These are phyloP conservation scores for Entosphenus tridentatus DNA, from an alignment of 2,113 vertebrate genomes.

Conservation along the genomic window DNA sequence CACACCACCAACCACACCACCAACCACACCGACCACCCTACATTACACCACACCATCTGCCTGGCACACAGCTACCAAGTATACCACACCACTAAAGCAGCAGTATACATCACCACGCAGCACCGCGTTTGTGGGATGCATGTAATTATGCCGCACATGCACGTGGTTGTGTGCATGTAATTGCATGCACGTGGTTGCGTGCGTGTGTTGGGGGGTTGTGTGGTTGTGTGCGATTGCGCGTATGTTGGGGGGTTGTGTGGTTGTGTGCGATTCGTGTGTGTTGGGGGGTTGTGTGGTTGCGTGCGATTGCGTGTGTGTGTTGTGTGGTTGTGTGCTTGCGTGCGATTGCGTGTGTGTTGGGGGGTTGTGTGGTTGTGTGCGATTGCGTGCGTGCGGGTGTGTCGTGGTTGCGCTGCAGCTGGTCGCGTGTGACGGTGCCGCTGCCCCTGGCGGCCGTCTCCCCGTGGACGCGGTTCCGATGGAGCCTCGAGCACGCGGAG, in stretches of 20 bases:
- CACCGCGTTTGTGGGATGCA: no score
- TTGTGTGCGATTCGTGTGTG: background rate
- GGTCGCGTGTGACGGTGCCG: constrained; percentile 77
- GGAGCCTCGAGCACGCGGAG: constrained; percentile 59
- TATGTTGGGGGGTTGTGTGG: background rate
- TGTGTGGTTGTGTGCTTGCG: background rate
- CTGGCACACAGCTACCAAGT: no score
- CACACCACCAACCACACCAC: no score
- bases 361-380: background rate
- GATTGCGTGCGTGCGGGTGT: background rate
- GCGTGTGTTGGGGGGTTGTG: background rate
- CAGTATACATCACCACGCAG: no score
- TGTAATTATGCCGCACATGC: background rate
- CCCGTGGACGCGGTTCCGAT: constrained; percentile 57
- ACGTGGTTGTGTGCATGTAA: background rate
- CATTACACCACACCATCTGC: no score
- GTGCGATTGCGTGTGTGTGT: background rate
- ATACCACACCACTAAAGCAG: no score
- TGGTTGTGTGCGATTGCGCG: background rate
- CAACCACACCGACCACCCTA: no score
- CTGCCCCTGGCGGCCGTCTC: constrained; percentile 73
- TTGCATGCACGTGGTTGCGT: background rate
- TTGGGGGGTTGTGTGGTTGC: no score
- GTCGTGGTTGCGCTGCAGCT: constrained; percentile 25
- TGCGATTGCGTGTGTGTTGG: background rate